These are phyloP conservation scores for Drosophila formosana DNA, from an alignment of 2,888 invertebrate genomes.

Conservation along the genomic window DNA sequence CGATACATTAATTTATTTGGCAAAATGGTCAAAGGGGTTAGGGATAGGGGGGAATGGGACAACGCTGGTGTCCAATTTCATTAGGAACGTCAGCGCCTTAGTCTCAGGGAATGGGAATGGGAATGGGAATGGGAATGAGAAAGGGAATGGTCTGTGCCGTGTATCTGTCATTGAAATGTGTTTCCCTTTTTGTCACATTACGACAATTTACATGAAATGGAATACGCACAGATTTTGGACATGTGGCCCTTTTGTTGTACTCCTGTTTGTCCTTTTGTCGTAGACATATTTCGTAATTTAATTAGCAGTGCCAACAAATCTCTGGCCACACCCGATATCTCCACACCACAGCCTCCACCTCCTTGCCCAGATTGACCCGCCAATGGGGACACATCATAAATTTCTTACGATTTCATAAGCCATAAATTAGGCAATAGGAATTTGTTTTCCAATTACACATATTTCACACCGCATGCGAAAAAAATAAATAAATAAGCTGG, in stretches of 20 bases:
- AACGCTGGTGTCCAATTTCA: conserved; percentile 81
- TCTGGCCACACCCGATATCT: neutral
- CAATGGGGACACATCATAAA: conserved; percentile 64
- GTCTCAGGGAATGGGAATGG: neutral
- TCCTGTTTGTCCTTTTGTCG: conserved; percentile 40
- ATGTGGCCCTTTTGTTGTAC: conserved; percentile 64
- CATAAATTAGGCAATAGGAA: conserved; percentile 80
- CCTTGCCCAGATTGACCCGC: conserved; percentile 15
- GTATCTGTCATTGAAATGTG: conserved; percentile 84
- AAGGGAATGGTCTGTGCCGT: conserved; percentile 9
- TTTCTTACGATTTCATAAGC: conserved; percentile 65
- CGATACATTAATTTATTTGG: conserved; percentile 78
- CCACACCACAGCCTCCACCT: neutral
- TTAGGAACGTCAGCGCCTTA: conserved; percentile 64
- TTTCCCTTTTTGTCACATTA: conserved; percentile 79
- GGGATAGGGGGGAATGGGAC: conserved; percentile 12
- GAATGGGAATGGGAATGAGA: conserved; percentile 1
- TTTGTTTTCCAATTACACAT: conserved; percentile 82
- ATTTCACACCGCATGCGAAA: conserved; percentile 78
- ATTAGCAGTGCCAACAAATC: conserved; percentile 68
- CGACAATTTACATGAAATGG: conserved; percentile 80
- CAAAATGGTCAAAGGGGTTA: conserved; percentile 35
- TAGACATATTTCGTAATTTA: conserved; percentile 67
- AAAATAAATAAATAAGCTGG: conserved; percentile 27
- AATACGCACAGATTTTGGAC: conserved; percentile 69